Percentiles rank a stretch among this genome's conserved stretches.
Conservation (phyloP, 37 sponge, comb jelly and placozoan genomes). For the Aplysina aerophoba region DNA sequence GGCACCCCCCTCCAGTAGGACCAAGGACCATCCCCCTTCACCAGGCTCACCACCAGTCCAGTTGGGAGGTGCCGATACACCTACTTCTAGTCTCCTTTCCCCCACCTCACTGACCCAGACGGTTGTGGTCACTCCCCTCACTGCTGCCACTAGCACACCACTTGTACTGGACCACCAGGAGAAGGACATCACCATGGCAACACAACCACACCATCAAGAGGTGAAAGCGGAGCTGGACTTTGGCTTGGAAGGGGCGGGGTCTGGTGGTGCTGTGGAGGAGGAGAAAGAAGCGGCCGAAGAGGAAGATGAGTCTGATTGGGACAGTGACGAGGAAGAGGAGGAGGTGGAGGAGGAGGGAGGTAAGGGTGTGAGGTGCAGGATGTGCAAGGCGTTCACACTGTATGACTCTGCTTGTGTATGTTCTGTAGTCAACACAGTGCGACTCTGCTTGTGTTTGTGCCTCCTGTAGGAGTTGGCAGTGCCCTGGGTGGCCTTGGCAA, state of each 20-base stretch:
- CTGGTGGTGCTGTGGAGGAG: neutral
- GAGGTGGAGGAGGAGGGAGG: slow-evolving; percentile 18
- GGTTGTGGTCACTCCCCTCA: neutral
- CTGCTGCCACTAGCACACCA: neutral
- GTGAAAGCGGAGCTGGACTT: too few relatives aligned
- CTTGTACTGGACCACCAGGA: neutral
- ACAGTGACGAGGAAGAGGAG: slow-evolving; percentile 39
- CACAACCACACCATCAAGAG: too few relatives aligned
- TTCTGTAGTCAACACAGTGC: neutral
- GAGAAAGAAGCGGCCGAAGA: neutral
- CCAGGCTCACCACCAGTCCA: too few relatives aligned
- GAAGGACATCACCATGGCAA: neutral
- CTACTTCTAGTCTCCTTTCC: neutral
- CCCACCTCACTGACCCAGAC: slow-evolving; percentile 1
- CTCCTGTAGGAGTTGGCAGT: neutral
- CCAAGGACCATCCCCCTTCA: too few relatives aligned
- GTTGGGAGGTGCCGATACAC: too few relatives aligned
- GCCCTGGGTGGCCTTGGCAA: slow-evolving; percentile 22
- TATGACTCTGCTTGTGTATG: slow-evolving; percentile 3
- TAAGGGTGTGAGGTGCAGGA: neutral
- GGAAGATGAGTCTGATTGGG: slow-evolving; percentile 23
- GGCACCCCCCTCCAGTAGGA: too few relatives aligned
- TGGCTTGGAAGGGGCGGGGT: neutral
- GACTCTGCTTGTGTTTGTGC: neutral
- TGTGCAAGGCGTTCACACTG: neutral